Evolutionary conservation across 2,113 vertebrate species (phyloP).

Genomic region (Corythornis cristatus): DNA sequence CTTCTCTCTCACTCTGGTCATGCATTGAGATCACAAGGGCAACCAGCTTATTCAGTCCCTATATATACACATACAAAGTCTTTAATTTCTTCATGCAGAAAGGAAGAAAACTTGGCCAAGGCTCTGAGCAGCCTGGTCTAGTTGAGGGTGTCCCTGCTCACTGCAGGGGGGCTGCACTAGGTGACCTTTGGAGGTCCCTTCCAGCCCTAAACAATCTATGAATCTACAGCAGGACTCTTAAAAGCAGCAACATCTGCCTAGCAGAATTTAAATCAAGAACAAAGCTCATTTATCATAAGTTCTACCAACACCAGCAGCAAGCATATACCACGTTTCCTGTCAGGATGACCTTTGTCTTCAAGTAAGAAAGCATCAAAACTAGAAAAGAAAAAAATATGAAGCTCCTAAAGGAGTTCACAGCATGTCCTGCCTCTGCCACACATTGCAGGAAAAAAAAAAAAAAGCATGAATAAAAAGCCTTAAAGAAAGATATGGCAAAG

Average conservation of each 20-base stretch:
- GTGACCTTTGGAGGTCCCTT: no score
- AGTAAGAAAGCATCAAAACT: constrained; percentile 12
- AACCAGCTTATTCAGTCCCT: neutral
- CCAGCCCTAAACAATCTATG: no score
- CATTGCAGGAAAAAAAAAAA: neutral
- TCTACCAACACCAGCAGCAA: constrained; percentile 25
- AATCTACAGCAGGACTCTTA: neutral
- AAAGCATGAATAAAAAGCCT: neutral
- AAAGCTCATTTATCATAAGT: constrained; percentile 8
- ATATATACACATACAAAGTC: neutral
- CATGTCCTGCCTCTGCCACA: neutral
- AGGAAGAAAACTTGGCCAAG: neutral
- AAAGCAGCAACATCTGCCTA: constrained; percentile 27
- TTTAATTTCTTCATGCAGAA: neutral
- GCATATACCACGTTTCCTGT: constrained; percentile 1
- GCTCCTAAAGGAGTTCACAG: constrained; percentile 9
- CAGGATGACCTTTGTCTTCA: constrained; percentile 38
- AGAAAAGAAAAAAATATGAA: constrained; percentile 22
- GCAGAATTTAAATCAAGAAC: constrained; percentile 33
- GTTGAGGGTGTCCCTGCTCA: no score
- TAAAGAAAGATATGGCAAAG: constrained; percentile 2
- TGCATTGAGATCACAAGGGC: neutral
- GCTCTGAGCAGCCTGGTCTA: no score
- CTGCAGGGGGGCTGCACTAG: no score
- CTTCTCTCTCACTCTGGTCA: neutral